Evolutionary conservation across 2,888 invertebrate genomes (phyloP), one percentile per base, ranked within the genome.

Genomic region (Autographa pulchrina): DNA sequence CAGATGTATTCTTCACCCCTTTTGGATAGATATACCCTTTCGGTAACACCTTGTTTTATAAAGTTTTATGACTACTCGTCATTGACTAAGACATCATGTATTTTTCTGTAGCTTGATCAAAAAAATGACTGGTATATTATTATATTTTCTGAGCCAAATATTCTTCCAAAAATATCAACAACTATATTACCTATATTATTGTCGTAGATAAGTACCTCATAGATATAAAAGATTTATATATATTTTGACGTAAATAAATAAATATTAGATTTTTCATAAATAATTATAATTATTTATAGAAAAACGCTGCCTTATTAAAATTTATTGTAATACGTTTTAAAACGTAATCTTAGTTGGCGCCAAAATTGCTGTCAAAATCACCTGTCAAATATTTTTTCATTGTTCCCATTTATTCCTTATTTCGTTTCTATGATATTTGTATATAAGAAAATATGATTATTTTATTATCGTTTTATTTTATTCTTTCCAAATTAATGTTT

Each of bases 161-260:
- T 6, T 74, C 48, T 68, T 67, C 61, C 66, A 71, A 67, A 71
- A 77, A 77, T 64, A 72, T 64, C 35, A 48, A 38, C 41, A 71
- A 11, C 11, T 13, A 14, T 11, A n/a, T 8, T 67, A n/a, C n/a
- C n/a, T n/a, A 59, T 56, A 52, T 32, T 43, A 5, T 72, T 66
- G 32, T 66, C 13, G 52, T 38, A 6, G 60, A 38, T 60, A 63
- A 48, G 73, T 74, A 74, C 60, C 66, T 72, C 20, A 52, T 60
- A 72, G 58, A 14, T 16, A 3, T 58, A 72, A 58, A 68, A 62
- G 58, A 66, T 66, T 59, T 60, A 62, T 72, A 72, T 60, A 66
- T 72, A 72, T 73, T 73, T 73, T 73, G 32, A 65, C 48, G 52
- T 63, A 60, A 18, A 35, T 3, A 16, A 41, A 54, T 43, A 54